Conservation (phyloP, 2,888 invertebrate species). For the Chrysolina americana region DNA sequence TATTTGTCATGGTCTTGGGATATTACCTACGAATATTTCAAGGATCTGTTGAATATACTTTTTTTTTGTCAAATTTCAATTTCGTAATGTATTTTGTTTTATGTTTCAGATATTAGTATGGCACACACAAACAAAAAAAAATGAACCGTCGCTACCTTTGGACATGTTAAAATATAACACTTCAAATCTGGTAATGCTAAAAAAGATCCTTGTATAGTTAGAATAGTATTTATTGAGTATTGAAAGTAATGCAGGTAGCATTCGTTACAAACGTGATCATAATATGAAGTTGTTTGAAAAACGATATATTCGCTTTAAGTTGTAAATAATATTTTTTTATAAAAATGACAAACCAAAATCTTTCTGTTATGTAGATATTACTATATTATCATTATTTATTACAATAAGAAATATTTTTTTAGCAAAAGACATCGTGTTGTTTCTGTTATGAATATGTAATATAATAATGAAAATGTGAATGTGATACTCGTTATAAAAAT, state of each 20-base stretch:
- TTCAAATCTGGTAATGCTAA: conserved; percentile 76
- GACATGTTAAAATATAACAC: conserved; percentile 73
- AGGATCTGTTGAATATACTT: too few species aligned
- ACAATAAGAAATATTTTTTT: conserved; percentile 28
- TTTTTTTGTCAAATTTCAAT: too few species aligned
- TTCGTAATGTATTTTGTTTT: neutral
- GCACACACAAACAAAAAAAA: conserved; percentile 83
- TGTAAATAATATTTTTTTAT: conserved; percentile 49
- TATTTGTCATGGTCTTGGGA: too few species aligned
- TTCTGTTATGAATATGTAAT: conserved; percentile 38
- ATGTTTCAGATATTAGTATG: conserved; percentile 76
- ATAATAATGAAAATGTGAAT: conserved; percentile 52
- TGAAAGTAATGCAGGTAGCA: conserved; percentile 39
- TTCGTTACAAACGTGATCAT: conserved; percentile 40
- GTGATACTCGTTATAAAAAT: conserved; percentile 60
- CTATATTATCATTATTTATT: conserved; percentile 27
- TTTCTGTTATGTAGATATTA: conserved; percentile 1
- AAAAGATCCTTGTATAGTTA: conserved; percentile 72
- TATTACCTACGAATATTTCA: too few species aligned
- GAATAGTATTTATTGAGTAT: conserved; percentile 36
- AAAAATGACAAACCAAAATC: conserved; percentile 26
- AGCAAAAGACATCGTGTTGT: conserved; percentile 32
- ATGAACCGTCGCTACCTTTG: conserved; percentile 74
- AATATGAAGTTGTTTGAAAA: conserved; percentile 37
- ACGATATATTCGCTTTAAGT: conserved; percentile 37